These are phyloP conservation scores for Pandion haliaetus DNA, from an alignment of 2,113 vertebrate genomes.

Conservation along the genomic window DNA sequence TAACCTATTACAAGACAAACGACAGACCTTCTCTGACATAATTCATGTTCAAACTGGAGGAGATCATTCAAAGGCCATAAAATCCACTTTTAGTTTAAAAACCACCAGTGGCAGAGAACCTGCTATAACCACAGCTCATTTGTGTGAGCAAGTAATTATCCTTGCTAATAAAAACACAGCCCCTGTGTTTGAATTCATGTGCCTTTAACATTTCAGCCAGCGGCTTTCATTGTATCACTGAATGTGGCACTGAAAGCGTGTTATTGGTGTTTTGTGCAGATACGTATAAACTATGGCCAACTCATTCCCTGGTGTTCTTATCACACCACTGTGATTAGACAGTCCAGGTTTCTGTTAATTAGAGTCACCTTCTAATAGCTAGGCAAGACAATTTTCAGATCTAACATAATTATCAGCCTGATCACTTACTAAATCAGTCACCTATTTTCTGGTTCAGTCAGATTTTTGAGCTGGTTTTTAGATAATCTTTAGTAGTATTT, in stretches of 20 bases:
- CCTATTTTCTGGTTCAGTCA: not conserved
- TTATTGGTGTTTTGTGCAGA: not conserved
- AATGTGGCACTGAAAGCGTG: not conserved
- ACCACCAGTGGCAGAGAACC: not conserved
- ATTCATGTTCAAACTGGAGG: not conserved
- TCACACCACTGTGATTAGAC: not conserved
- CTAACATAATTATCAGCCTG: not conserved
- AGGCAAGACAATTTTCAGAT: not conserved
- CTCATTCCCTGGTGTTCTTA: not conserved
- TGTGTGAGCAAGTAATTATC: not conserved
- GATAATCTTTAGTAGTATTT: not conserved
- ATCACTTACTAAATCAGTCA: not conserved
- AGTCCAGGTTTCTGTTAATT: not conserved
- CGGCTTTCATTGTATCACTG: not conserved
- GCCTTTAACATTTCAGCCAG: not conserved
- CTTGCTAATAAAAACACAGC: not conserved
- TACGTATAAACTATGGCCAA: rapidly evolving
- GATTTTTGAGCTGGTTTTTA: not conserved
- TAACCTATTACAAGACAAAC: not conserved
- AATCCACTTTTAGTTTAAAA: not conserved
- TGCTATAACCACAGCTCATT: not conserved
- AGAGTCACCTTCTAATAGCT: not conserved
- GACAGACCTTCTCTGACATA: not conserved
- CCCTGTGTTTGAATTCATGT: not conserved
- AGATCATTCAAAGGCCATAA: not conserved